A percentile compares a stretch with the other conserved stretches of the same genome.
These are phyloP conservation scores for Pimephales promelas DNA, from an alignment of 2,113 vertebrate genomes.

Conservation along the genomic window DNA sequence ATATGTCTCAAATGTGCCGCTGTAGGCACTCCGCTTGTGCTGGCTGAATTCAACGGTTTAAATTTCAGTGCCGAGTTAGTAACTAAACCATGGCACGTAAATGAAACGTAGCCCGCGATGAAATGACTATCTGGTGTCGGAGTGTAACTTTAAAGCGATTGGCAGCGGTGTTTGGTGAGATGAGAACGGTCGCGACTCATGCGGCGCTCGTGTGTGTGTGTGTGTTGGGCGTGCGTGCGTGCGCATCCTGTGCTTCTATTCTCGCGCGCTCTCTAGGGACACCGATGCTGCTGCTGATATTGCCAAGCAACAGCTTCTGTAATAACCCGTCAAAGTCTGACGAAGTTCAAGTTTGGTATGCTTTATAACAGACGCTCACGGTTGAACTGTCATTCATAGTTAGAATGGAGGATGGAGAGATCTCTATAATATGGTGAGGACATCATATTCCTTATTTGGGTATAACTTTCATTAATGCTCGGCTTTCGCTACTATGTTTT, in stretches of 20 bases:
- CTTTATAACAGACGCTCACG: neutral
- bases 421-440: neutral
- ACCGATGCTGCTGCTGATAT: constrained; percentile 47
- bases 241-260: constrained; percentile 53
- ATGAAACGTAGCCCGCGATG: neutral
- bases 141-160: constrained; percentile 29
- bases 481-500: neutral
- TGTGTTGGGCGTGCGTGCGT: constrained; percentile 38
- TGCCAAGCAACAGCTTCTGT: constrained; percentile 56
- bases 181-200: neutral
- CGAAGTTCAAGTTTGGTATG: constrained; percentile 29
- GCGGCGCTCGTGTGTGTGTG: constrained; percentile 28
- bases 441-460: neutral
- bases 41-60: constrained; percentile 22
- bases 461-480: too few relatives aligned
- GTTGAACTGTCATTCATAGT: neutral
- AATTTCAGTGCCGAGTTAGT: constrained; percentile 13
- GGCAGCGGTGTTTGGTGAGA: neutral
- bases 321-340: constrained; percentile 30
- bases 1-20: constrained; percentile 42
- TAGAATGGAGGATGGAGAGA: neutral
- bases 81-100: constrained; percentile 31
- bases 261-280: constrained; percentile 53
- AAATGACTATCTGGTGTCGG: neutral
- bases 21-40: neutral